Evolutionary conservation across 2,113 vertebrate genomes (phyloP).

Genomic region (Callopanchax toddi): DNA sequence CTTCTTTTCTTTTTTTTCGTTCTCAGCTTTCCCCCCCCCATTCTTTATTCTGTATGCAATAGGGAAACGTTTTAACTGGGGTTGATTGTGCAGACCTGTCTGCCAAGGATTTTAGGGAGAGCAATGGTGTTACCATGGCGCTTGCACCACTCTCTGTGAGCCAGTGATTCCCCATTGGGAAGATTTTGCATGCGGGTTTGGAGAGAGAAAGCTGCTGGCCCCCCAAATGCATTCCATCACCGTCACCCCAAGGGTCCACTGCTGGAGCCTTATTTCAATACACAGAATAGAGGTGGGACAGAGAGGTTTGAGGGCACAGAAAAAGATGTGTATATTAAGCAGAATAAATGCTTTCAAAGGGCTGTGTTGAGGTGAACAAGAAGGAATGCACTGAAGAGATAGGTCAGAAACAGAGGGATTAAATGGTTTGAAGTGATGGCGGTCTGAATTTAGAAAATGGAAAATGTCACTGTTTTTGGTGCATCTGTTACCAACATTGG

Average conservation of each 20-base stretch:
- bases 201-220: conserved; percentile 67
- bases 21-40: background rate
- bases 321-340: conserved; percentile 38
- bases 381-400: conserved; percentile 35
- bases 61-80: conserved; percentile 64
- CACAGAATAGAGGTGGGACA: conserved; percentile 40
- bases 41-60: conserved; percentile 63
- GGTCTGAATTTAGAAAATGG: conserved; percentile 60
- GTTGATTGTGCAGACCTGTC: conserved; percentile 63
- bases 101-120: conserved; percentile 65
- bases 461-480: conserved; percentile 32
- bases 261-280: conserved; percentile 66
- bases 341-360: conserved; percentile 34
- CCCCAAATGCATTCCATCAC: conserved; percentile 78
- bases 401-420: conserved; percentile 43
- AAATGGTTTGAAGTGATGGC: conserved; percentile 59
- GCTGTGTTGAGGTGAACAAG: conserved; percentile 44
- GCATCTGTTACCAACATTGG: background rate
- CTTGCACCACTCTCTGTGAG: conserved; percentile 58
- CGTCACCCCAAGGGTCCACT: conserved; percentile 69
- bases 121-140: conserved; percentile 71
- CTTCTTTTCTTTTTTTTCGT: conserved; percentile 10
- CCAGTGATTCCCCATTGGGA: conserved; percentile 73
- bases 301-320: conserved; percentile 48
- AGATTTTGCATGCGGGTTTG: conserved; percentile 74